Conservation (phyloP, 2,888 invertebrate genomes). For the Leuctra nigra region DNA sequence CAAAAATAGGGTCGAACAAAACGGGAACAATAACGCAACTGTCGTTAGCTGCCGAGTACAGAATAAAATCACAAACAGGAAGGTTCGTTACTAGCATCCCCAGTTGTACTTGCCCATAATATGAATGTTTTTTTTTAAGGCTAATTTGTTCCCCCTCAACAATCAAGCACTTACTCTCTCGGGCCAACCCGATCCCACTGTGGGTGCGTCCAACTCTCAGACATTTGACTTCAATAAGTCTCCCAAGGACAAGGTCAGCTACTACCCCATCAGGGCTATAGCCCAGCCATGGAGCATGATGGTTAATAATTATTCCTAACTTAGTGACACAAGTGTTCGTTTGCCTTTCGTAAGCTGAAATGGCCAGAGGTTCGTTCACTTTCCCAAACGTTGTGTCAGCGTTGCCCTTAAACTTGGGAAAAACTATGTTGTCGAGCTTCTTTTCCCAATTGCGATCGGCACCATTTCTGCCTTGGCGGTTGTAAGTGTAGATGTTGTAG, state of each 20-base stretch:
- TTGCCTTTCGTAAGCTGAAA: neutral
- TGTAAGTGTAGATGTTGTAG: too few relatives aligned
- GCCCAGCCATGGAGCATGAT: slow-evolving; percentile 4
- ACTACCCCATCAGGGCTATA: slow-evolving; percentile 10
- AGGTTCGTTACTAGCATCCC: neutral
- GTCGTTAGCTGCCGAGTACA: neutral
- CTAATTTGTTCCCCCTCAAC: neutral
- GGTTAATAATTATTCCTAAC: neutral
- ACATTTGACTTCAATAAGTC: slow-evolving; percentile 7
- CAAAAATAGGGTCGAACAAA: neutral
- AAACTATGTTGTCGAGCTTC: neutral
- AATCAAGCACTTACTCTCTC: neutral
- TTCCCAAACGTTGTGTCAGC: neutral
- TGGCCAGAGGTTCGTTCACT: neutral
- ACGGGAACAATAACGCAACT: neutral
- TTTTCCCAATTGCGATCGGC: neutral
- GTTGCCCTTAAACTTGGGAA: neutral
- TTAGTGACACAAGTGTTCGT: neutral
- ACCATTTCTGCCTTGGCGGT: too few relatives aligned
- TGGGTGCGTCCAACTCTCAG: neutral
- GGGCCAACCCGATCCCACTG: neutral
- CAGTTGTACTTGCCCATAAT: slow-evolving; percentile 1
- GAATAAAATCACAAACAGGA: neutral
- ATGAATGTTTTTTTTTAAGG: neutral
- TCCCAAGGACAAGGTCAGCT: neutral